Percentiles rank a stretch among this genome's conserved stretches.
These are phyloP conservation scores for Laothoe populi DNA, from an alignment of 2,888 invertebrate genomes.

Conservation along the genomic window DNA sequence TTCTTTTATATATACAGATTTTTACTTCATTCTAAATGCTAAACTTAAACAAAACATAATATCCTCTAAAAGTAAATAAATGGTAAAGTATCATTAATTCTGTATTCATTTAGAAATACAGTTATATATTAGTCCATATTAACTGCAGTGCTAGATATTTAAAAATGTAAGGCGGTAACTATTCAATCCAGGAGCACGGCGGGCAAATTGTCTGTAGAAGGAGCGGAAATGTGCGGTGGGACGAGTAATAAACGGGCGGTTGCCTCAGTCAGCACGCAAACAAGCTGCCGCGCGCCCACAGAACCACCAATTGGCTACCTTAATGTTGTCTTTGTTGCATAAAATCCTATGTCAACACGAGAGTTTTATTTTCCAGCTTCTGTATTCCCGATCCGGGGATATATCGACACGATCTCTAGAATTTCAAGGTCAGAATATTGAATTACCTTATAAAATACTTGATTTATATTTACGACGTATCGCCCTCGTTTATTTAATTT, in stretches of 20 bases:
- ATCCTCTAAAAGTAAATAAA: too few relatives aligned
- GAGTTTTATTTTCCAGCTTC: too few relatives aligned
- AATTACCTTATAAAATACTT: too few relatives aligned
- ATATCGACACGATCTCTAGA: too few relatives aligned
- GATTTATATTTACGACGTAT: too few relatives aligned
- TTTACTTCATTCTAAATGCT: too few relatives aligned
- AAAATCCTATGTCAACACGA: slow-evolving; percentile 31
- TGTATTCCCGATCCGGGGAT: too few relatives aligned
- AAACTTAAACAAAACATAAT: too few relatives aligned
- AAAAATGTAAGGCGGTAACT: slow-evolving; percentile 40
- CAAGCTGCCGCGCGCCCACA: slow-evolving; percentile 24
- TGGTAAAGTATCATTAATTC: too few relatives aligned
- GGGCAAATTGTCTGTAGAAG: slow-evolving; percentile 56
- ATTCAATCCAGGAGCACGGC: slow-evolving; percentile 48
- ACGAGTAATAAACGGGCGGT: slow-evolving; percentile 41
- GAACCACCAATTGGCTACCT: slow-evolving; percentile 14
- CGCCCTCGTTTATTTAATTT: too few relatives aligned
- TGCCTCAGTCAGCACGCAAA: slow-evolving; percentile 26
- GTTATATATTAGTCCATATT: slow-evolving; percentile 24
- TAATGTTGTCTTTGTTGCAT: neutral
- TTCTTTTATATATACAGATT: too few relatives aligned
- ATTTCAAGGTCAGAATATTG: too few relatives aligned
- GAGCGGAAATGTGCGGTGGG: slow-evolving; percentile 55
- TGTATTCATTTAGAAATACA: neutral
- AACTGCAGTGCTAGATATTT: slow-evolving; percentile 10